Evolutionary conservation across 1,140 invertebrate species (phyloP), one percentile per base, ranked within the genome.

Genomic region (Venturia canescens): DNA sequence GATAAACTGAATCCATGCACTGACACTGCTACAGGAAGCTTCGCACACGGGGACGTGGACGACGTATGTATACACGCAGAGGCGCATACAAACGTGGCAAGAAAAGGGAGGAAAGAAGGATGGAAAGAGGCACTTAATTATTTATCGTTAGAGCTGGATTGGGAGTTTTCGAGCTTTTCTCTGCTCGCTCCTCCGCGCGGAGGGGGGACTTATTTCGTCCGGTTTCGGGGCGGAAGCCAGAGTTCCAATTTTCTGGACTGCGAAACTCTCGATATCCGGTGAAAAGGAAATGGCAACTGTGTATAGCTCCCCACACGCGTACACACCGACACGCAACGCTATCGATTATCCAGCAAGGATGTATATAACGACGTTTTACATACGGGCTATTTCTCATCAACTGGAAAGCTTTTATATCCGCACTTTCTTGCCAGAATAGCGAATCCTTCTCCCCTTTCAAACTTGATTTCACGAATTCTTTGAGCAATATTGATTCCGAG

Each of bases 161-260:
- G 18, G 18, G 53, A 57, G 21, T 57, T 18, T 23, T n/a, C 53
- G 53, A 57, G 53, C 53, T 44, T 44, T 44, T 44, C 53, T 57
- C 7, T 57, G 18, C 18, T 57, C 53, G 53, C 13, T 57, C 15
- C 18, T 23, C 9, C n/a, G n/a, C n/a, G n/a, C n/a, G n/a, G n/a
- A n/a, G 18, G n/a, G 16, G 53, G 38, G 38, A 44, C 38, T 44
- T 44, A 44, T 44, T 44, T 44, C 53, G 53, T 57, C 53, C 53
- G 21, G 53, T 13, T 57, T n/a, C 7, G 21, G 21, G 18, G 21
- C 53, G 38, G 13, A 44, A 44, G 21, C 53, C 53, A 16, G 53
- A 57, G 53, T 57, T 57, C 53, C 53, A 57, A 57, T 57, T 57
- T 57, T 57, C 53, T 57, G 21, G 53, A 57, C 53, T 18, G 13